Base-by-base conservation (phyloP, 2,888 invertebrate species). In the Pyrgus malvae region DNA sequence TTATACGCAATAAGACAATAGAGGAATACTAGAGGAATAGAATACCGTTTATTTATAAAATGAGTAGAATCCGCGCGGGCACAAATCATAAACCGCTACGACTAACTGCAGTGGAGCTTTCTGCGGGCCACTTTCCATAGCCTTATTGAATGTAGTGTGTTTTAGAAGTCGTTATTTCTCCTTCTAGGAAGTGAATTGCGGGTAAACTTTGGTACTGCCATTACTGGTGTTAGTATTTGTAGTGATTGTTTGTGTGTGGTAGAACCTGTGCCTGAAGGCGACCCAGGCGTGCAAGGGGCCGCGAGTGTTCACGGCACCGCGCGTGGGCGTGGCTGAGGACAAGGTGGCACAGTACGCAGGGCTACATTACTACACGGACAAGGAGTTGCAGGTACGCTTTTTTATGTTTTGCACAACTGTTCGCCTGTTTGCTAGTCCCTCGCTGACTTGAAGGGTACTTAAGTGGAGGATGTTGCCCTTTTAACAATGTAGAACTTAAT, bases 341-440 rank as follows among this genome's bases (percentile, higher is more conserved):
- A 96, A 97, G 83, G 96, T 98, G 16, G 95, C 97, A 0, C 97
- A 97, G 76, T 98, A 97, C 78, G 97, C 97, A 0, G 95, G 96
- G 0, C 90, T 98, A 0, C 97, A 98, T 76, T 98, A 97, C 81
- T 98, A 98, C 83, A 95, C 96, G 5, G 98, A 98, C 83, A 98
- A 98, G 88, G 97, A 98, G 76, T 86, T 98, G 48, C 96, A 97
- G 92, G 95, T 93, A 82, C 61, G 50, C 17, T 27, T 45, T 14
- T 45, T 44, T 45, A 23, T 11, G 29, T 11, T 29, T 29, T 29
- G 29, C 9, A n/a, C 16, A 37, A 37, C 5, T 17, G 17, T 37
- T 16, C 27, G 23, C 25, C 8, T 21, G 21, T 4, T 25, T 6
- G 23, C 21, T n/a, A 29, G n/a, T 25, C 14, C 12, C 8, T 37